Conservation (phyloP, 1,140 invertebrate species). For the Teleogryllus occipitalis region DNA sequence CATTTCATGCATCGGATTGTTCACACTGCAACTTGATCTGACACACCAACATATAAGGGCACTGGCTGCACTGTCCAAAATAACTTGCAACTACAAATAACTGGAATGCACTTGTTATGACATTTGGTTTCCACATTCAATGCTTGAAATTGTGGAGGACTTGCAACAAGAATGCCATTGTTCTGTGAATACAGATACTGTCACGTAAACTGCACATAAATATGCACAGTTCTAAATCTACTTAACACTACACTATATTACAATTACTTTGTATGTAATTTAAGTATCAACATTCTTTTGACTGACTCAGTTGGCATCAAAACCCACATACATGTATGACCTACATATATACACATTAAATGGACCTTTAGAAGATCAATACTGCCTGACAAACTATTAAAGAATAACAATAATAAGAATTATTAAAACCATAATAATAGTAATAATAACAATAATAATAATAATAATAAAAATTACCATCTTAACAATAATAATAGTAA, state of each 20-base stretch:
- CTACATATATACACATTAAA: neutral
- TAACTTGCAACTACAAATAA: neutral
- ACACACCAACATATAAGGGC: too few relatives aligned
- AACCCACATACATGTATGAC: neutral
- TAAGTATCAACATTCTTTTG: neutral
- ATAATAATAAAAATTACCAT: too few relatives aligned
- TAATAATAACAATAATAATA: too few relatives aligned
- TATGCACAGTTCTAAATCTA: neutral
- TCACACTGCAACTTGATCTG: too few relatives aligned
- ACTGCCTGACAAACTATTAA: neutral
- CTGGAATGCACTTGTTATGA: neutral
- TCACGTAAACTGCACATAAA: neutral
- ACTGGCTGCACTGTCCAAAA: neutral
- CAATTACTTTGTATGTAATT: neutral
- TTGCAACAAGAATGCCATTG: neutral
- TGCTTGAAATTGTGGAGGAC: neutral
- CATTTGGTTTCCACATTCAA: neutral
- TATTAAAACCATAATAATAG: too few relatives aligned
- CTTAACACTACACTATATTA: neutral
- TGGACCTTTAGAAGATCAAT: neutral
- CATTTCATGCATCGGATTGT: too few relatives aligned
- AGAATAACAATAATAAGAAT: neutral
- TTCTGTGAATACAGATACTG: constrained; percentile 4
- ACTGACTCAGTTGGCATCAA: constrained; percentile 3
- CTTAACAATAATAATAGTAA: too few relatives aligned